These are phyloP conservation scores for Parazoanthus atlanticus DNA, from an alignment of 92 coral and sea anemone species.

Conservation along the genomic window DNA sequence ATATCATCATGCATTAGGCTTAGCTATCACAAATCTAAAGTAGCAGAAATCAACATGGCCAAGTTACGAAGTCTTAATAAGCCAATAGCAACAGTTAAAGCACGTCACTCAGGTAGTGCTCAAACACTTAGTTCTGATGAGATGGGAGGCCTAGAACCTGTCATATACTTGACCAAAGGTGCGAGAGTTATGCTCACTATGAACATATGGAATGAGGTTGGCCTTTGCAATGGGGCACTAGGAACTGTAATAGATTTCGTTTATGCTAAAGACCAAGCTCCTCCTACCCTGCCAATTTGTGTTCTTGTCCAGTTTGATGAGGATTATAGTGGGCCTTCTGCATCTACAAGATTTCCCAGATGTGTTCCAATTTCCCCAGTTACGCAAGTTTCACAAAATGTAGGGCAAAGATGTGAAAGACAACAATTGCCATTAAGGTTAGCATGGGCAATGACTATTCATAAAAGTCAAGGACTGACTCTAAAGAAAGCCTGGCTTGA, in stretches of 20 bases:
- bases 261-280: slow-evolving; percentile 50
- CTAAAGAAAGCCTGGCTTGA: slow-evolving; percentile 61
- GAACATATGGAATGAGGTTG: slow-evolving; percentile 53
- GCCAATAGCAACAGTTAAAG: background rate
- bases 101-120: too few species aligned
- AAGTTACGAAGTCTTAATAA: background rate
- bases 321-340: slow-evolving; percentile 53
- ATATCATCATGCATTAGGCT: background rate
- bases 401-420: slow-evolving; percentile 53
- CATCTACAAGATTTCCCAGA: slow-evolving; percentile 51
- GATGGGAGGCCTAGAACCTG: background rate
- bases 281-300: slow-evolving; percentile 55
- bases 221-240: slow-evolving; percentile 61
- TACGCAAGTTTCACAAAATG: slow-evolving; percentile 58
- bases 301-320: slow-evolving; percentile 60
- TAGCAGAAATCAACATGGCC: slow-evolving; percentile 12
- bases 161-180: too few species aligned
- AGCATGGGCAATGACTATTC: too few species aligned
- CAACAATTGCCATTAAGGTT: background rate
- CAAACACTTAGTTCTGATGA: too few species aligned
- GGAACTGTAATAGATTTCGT: slow-evolving; percentile 58
- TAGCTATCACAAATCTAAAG: slow-evolving; percentile 8
- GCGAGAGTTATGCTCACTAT: background rate
- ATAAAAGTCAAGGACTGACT: slow-evolving; percentile 37
- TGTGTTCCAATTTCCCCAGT: slow-evolving; percentile 73